A percentile compares a stretch with the other conserved stretches of the same genome.
Evolutionary conservation across 2,113 vertebrate species (phyloP).

Genomic region (Crotalus viridis): DNA sequence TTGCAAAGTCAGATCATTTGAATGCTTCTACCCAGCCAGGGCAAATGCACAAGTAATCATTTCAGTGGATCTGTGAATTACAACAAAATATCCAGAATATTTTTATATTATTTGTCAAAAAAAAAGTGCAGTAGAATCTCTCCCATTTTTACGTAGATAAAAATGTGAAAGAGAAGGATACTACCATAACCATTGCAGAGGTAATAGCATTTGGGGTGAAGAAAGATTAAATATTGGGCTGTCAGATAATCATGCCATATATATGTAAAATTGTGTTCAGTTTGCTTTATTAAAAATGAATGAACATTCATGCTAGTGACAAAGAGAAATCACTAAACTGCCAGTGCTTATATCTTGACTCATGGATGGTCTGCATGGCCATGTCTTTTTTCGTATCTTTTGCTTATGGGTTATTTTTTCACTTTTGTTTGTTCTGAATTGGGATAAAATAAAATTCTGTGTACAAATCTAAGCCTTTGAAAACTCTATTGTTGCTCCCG

Average conservation of each 20-base stretch:
- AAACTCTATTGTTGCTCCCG: neutral
- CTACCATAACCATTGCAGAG: neutral
- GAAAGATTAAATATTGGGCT: neutral
- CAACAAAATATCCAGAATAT: neutral
- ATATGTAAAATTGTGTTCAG: neutral
- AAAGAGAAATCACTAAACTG: neutral
- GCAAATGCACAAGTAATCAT: neutral
- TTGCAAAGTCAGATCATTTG: neutral
- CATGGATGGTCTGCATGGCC: neutral
- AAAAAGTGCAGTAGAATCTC: neutral
- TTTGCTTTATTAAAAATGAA: neutral
- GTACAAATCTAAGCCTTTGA: neutral
- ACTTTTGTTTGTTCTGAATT: neutral
- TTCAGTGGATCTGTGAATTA: neutral
- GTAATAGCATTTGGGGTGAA: neutral
- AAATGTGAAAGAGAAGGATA: neutral
- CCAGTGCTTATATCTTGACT: neutral
- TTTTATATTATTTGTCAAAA: neutral
- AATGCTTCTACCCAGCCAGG: neutral
- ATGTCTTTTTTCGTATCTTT: neutral
- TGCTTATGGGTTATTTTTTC: neutral
- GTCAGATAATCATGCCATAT: neutral
- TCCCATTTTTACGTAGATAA: neutral
- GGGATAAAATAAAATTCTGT: neutral
- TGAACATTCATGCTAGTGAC: neutral